These are phyloP conservation scores for Probosciger aterrimus DNA, from an alignment of 2,113 vertebrate genomes.

Conservation along the genomic window DNA sequence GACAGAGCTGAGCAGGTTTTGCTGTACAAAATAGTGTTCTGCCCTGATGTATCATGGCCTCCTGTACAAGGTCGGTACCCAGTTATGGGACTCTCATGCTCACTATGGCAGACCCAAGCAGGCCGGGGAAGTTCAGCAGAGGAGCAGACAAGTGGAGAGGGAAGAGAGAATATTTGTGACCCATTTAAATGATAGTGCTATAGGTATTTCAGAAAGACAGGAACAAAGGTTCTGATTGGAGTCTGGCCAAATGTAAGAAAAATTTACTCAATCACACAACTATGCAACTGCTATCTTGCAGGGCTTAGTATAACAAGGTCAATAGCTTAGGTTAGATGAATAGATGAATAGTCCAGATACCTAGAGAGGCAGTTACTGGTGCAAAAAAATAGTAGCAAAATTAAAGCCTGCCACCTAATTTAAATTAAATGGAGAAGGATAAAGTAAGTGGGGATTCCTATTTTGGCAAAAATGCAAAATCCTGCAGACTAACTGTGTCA, in stretches of 20 bases:
- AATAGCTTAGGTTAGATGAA: neutral
- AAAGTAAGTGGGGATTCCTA: neutral
- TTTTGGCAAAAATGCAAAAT: neutral
- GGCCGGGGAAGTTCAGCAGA: neutral
- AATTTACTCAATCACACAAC: neutral
- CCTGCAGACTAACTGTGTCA: neutral
- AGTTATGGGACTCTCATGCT: neutral
- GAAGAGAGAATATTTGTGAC: neutral
- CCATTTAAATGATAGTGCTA: neutral
- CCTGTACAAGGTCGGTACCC: neutral
- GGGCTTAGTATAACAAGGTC: neutral
- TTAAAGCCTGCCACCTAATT: neutral
- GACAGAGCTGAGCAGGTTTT: neutral
- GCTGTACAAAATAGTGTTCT: neutral
- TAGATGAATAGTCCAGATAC: neutral
- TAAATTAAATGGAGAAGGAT: neutral
- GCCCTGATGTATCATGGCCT: neutral
- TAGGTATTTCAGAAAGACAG: neutral
- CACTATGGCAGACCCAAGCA: neutral
- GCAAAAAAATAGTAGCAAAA: neutral
- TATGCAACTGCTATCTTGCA: neutral
- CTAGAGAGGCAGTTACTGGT: neutral
- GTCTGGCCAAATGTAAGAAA: neutral
- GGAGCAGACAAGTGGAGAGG: neutral
- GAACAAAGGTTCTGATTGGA: neutral